These are phyloP conservation scores for Psix sp. DNA, from an alignment of 1,140 invertebrate species.

Conservation along the genomic window DNA sequence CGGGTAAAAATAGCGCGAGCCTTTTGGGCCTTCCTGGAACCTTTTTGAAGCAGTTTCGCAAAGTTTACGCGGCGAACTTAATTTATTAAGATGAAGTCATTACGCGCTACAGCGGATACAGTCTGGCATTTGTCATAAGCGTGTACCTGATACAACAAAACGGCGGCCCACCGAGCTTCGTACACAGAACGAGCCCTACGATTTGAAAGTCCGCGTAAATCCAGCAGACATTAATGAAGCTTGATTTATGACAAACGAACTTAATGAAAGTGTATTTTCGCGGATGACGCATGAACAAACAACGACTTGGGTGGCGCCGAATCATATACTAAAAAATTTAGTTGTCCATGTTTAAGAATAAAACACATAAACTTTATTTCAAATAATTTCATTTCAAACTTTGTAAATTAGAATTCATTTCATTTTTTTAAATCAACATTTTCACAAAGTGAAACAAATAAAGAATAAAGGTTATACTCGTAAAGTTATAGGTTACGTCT, in stretches of 20 bases:
- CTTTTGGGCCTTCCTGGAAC: slow-evolving; percentile 67
- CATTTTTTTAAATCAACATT: too few species aligned
- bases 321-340: not conserved
- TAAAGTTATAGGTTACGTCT: too few species aligned
- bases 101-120: slow-evolving; percentile 51
- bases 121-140: slow-evolving; percentile 71
- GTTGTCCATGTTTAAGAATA: not conserved
- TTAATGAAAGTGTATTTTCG: slow-evolving; percentile 55
- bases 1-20: slow-evolving; percentile 67
- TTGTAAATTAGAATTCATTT: too few species aligned
- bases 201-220: slow-evolving; percentile 56
- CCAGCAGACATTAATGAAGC: slow-evolving; percentile 56
- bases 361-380: too few species aligned
- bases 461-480: too few species aligned
- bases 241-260: slow-evolving; percentile 53
- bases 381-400: too few species aligned
- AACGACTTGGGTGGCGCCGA: slow-evolving; percentile 32
- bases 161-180: slow-evolving; percentile 29
- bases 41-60: slow-evolving; percentile 70
- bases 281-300: slow-evolving; percentile 36
- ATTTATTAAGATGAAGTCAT: slow-evolving; percentile 75
- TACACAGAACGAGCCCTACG: slow-evolving; percentile 36
- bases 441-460: too few species aligned
- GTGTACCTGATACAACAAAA: slow-evolving; percentile 64
- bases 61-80: slow-evolving; percentile 66